Evolutionary conservation across 2,888 invertebrate genomes (phyloP).

Genomic region (Eledona agricola): DNA sequence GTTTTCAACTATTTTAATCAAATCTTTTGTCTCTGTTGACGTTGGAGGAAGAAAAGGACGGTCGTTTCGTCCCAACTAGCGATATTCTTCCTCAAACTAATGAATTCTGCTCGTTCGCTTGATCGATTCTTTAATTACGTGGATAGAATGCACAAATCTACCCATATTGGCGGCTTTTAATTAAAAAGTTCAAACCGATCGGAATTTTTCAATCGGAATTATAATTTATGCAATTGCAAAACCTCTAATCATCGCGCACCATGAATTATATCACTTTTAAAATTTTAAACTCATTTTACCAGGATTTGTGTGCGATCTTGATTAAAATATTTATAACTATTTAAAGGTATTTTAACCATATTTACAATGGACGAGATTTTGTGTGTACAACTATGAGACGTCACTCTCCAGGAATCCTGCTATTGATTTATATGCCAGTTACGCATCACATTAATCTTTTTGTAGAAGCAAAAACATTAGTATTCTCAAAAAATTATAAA

Average conservation of each 20-base stretch:
- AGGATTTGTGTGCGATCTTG: no score
- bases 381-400: no score
- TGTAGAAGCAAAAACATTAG: no score
- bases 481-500: no score
- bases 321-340: no score
- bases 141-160: constrained; percentile 46
- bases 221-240: no score
- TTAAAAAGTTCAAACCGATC: constrained; percentile 32
- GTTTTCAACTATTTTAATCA: constrained; percentile 33
- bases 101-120: constrained; percentile 45
- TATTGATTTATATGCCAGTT: no score
- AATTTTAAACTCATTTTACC: neutral
- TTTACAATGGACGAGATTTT: no score
- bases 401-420: no score
- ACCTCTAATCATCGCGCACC: no score
- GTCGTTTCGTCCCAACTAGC: constrained; percentile 32
- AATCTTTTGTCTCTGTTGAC: constrained; percentile 28
- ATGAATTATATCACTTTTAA: neutral
- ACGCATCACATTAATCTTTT: no score
- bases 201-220: constrained; percentile 6
- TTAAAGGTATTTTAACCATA: no score
- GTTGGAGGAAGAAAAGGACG: constrained; percentile 27
- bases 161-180: constrained; percentile 35
- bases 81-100: constrained; percentile 40
- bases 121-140: constrained; percentile 51